Conservation (phyloP, 23 tunicate genomes). For the Styela plicata region DNA sequence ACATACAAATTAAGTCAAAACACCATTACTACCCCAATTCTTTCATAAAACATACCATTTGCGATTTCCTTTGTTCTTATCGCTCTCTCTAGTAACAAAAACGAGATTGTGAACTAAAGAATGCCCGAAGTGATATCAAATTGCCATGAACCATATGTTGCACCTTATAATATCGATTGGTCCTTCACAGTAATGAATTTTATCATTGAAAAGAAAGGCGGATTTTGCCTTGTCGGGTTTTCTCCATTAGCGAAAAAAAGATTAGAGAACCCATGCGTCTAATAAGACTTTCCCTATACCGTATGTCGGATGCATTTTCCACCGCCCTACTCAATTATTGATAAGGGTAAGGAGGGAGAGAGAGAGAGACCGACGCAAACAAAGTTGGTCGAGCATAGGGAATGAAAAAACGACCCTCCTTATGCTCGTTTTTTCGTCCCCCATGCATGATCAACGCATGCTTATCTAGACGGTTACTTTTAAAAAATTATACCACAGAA, state of each 20-base stretch:
- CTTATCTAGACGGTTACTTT: too few species aligned
- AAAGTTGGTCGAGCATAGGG: too few species aligned
- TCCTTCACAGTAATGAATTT: not conserved
- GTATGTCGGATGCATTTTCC: not conserved
- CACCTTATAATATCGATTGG: not conserved
- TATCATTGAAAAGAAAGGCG: not conserved
- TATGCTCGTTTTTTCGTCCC: too few species aligned
- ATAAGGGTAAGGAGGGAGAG: not conserved
- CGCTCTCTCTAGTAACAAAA: not conserved
- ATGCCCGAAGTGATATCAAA: not conserved
- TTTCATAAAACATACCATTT: not conserved
- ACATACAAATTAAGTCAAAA: not conserved
- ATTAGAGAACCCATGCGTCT: not conserved
- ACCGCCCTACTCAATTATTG: not conserved
- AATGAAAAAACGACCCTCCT: too few species aligned
- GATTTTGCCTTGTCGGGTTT: not conserved
- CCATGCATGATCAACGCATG: too few species aligned
- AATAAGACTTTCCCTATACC: not conserved
- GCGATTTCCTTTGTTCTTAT: not conserved
- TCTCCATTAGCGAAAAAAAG: not conserved
- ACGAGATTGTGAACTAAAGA: not conserved
- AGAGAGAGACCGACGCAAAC: too few species aligned
- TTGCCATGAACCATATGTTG: not conserved
- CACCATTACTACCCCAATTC: not conserved
- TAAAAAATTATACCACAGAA: too few species aligned